Evolutionary conservation across 2,113 vertebrate genomes (phyloP).

Genomic region (Struthio camelus): DNA sequence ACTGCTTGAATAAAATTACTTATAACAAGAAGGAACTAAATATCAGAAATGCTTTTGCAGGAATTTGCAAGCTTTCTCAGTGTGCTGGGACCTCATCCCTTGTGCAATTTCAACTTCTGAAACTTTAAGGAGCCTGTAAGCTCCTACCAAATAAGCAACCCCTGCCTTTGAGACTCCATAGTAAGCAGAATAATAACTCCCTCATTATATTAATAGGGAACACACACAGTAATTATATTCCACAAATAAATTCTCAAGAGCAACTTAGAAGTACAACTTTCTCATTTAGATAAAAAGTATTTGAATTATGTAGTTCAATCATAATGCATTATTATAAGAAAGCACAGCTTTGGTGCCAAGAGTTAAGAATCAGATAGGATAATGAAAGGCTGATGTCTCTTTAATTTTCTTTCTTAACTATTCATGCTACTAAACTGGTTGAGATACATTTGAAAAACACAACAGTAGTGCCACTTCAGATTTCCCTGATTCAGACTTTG

Average conservation of each 20-base stretch:
- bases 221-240: neutral
- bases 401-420: slow-evolving; percentile 9
- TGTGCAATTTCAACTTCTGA: neutral
- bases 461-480: neutral
- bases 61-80: neutral
- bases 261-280: slow-evolving; percentile 22
- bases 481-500: neutral
- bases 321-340: slow-evolving; percentile 9
- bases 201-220: neutral
- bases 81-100: neutral
- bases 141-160: neutral
- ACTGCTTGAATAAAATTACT: neutral
- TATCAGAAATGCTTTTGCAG: neutral
- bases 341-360: slow-evolving; percentile 20
- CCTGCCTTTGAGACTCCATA: neutral
- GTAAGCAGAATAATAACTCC: slow-evolving; percentile 11
- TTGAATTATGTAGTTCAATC: slow-evolving; percentile 9
- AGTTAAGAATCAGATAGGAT: slow-evolving; percentile 32
- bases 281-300: slow-evolving; percentile 44
- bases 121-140: neutral
- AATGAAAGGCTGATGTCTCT: neutral
- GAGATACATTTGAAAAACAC: neutral
- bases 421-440: neutral
- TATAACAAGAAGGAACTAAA: neutral
- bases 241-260: slow-evolving; percentile 24